Evolutionary conservation across 2,888 invertebrate species (phyloP), one percentile per base, ranked within the genome.

Genomic region (Oasisia sp.): DNA sequence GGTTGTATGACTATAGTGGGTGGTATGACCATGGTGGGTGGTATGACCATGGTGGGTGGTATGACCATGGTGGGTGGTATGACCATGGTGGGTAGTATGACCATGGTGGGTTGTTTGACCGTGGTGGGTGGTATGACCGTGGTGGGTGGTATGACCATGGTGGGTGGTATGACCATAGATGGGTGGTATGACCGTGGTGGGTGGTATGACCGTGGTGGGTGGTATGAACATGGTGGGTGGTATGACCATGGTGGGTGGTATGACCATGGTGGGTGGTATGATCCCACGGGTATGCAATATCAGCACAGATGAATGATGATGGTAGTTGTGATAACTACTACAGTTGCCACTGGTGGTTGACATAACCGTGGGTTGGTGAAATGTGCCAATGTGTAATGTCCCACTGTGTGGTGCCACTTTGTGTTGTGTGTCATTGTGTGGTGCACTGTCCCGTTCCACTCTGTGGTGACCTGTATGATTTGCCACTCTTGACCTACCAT

Each of bases 1-100:
- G 92, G 74, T 56, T 38, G 91, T 27, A 74, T 74, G 74, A 74
- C 74, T 27, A 74, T 0, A 27, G 19, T 27, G 4, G 1, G 74
- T 93, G 95, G 95, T 91, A 94, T 96, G 5, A 96, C 95, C n/a
- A 95, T 96, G 95, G 96, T 95, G 93, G 92, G 74, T 56, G 56
- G 91, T 27, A 56, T 56, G 56, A 56, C 56, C 14, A 56, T 14
- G 74, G 27, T 74, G 74, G 74, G 74, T 74, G 74, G 19, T 19
- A 74, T 27, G 74, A 74, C 74, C 74, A 74, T 5, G 19, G 3
- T 74, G 27, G 19, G 27, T 94, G 95, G 95, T 91, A 94, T 96
- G 4, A 96, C 95, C n/a, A 95, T 95, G 94, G 96, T 95, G 93
- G 92, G 56, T 32, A 38, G 91, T 9, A 74, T 74, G 27, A 74